These are phyloP conservation scores for Gymnothorax javanicus DNA, from an alignment of 2,797 vertebrate genomes.

Conservation along the genomic window DNA sequence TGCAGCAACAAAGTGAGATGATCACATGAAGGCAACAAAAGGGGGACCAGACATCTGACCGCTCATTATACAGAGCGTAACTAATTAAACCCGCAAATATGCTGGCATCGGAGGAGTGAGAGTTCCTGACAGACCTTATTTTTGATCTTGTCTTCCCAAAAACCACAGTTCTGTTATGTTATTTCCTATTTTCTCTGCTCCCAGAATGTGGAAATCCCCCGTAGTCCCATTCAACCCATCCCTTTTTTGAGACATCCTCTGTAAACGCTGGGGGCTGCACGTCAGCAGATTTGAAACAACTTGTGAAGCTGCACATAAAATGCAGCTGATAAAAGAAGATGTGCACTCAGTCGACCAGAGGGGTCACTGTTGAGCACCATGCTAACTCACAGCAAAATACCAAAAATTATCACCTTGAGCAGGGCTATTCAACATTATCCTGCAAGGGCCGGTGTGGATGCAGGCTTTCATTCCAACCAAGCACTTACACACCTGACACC, in stretches of 20 bases:
- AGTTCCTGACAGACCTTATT: not conserved
- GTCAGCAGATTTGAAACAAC: not conserved
- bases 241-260: not conserved
- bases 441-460: too few relatives aligned
- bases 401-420: not conserved
- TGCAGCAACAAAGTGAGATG: not conserved
- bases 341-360: not conserved
- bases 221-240: not conserved
- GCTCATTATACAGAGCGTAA: conserved; percentile 18
- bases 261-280: not conserved
- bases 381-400: not conserved
- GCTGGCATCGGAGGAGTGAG: conserved; percentile 11
- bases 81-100: conserved; percentile 21
- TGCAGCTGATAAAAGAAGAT: not conserved
- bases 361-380: not conserved
- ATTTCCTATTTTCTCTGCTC: not conserved
- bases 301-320: not conserved
- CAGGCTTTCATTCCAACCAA: too few relatives aligned
- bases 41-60: not conserved
- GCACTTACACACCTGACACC: too few relatives aligned
- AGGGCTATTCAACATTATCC: too few relatives aligned
- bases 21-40: conserved; percentile 1
- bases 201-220: not conserved
- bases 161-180: not conserved
- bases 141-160: conserved; percentile 20